These are phyloP conservation scores for Hippopotamyrus pictus DNA, from an alignment of 2,797 vertebrate species.

Conservation along the genomic window DNA sequence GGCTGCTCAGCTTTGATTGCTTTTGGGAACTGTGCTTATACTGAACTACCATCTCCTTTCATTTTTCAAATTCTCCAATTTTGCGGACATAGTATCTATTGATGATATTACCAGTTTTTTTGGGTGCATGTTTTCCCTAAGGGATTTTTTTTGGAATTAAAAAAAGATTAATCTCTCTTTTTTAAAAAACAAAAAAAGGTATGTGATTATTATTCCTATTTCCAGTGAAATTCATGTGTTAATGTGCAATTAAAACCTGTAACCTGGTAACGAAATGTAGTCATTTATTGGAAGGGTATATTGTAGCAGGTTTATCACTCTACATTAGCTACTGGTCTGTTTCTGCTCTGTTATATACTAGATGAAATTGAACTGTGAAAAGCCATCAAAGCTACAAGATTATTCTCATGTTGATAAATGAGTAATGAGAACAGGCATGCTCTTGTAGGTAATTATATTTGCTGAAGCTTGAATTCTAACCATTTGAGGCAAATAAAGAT, in stretches of 20 bases:
- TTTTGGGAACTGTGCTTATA: slow-evolving; percentile 45
- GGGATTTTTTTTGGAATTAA: slow-evolving; percentile 29
- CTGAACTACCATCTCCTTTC: slow-evolving; percentile 44
- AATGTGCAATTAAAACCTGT: neutral
- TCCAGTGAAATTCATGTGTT: neutral
- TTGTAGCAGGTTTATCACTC: neutral
- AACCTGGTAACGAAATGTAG: neutral
- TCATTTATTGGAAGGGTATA: neutral
- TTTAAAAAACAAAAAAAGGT: slow-evolving; percentile 31
- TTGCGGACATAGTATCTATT: slow-evolving; percentile 38
- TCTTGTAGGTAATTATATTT: neutral
- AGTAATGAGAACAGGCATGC: neutral
- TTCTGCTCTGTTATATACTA: neutral
- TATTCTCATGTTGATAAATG: neutral
- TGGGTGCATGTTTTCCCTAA: slow-evolving; percentile 28
- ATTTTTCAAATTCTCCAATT: slow-evolving; percentile 36
- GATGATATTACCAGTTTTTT: slow-evolving; percentile 44
- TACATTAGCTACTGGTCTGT: neutral
- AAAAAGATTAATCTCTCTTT: slow-evolving; percentile 25
- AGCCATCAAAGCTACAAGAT: neutral
- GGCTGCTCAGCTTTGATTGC: slow-evolving; percentile 56
- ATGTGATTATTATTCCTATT: slow-evolving; percentile 23
- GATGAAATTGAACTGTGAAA: neutral
- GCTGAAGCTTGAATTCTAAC: neutral
- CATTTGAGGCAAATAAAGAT: neutral